Evolutionary conservation across 2,797 vertebrate genomes (phyloP).

Genomic region (Myoxocephalus aenaeus): DNA sequence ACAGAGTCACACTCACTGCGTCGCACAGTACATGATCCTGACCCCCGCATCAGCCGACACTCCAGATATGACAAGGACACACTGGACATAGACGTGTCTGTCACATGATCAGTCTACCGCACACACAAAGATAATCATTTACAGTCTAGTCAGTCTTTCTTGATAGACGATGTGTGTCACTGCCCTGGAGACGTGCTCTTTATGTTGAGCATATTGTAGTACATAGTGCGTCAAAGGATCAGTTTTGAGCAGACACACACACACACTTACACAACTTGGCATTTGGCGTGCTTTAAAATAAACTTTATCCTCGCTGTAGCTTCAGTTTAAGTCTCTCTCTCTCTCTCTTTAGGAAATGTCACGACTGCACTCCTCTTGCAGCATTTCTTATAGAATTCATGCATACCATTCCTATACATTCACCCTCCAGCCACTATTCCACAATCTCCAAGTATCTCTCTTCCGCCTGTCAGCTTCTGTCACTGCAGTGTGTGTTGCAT

Average conservation of each 20-base stretch:
- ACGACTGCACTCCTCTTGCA: background rate
- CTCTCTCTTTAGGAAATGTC: constrained; percentile 19
- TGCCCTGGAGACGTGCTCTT: constrained; percentile 9
- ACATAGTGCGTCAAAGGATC: background rate
- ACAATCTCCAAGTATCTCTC: constrained; percentile 3
- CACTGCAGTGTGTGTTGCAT: constrained; percentile 23
- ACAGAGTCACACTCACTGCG: constrained; percentile 6
- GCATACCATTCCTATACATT: background rate
- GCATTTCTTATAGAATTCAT: background rate
- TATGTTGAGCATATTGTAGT: background rate
- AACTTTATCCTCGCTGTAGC: background rate
- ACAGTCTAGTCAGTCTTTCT: background rate
- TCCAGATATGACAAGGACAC: constrained; percentile 8
- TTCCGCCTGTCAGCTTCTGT: constrained; percentile 35
- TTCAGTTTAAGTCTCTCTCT: constrained; percentile 7
- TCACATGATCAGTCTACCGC: background rate
- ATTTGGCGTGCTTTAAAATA: constrained; percentile 3
- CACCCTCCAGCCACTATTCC: background rate
- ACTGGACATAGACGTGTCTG: background rate
- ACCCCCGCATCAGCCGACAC: background rate
- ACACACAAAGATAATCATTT: no score
- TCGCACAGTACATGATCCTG: background rate
- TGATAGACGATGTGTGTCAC: background rate
- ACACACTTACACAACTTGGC: background rate
- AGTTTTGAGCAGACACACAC: background rate